A percentile compares a stretch with the other conserved stretches of the same genome.
phyloP scores from a whole-genome alignment of 2,888 invertebrate genomes.

The Campopleginae sp. region DNA sequence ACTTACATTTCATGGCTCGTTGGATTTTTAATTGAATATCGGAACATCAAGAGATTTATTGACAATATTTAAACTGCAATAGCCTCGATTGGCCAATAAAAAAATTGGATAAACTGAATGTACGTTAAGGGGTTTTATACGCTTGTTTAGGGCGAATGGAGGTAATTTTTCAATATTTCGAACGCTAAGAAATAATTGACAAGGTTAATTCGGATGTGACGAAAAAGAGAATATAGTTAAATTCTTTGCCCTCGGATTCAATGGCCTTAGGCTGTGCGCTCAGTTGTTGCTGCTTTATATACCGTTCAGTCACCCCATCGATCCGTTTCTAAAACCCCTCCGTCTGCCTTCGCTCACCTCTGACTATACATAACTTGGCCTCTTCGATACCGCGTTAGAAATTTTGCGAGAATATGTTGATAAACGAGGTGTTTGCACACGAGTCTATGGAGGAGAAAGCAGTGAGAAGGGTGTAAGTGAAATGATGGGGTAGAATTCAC shows the following conservation, averaged over 20 bases:
- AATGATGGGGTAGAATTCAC: not conserved
- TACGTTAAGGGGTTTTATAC: too few relatives aligned
- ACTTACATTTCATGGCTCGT: too few relatives aligned
- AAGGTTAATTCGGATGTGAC: not conserved
- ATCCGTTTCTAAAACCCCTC: constrained; percentile 46
- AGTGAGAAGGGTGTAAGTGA: not conserved
- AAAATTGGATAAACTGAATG: too few relatives aligned
- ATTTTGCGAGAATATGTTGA: constrained; percentile 21
- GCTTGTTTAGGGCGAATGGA: too few relatives aligned
- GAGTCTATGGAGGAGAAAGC: not conserved
- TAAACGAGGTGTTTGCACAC: constrained; percentile 5
- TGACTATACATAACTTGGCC: not conserved
- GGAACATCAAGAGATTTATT: too few relatives aligned
- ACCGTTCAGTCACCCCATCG: constrained; percentile 60
- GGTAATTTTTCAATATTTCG: too few relatives aligned
- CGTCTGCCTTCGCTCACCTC: constrained; percentile 3
- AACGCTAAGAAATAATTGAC: too few relatives aligned
- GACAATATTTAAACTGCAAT: too few relatives aligned
- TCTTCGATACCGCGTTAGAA: constrained; percentile 4
- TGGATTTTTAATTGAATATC: too few relatives aligned
- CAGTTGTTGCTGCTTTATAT: constrained; percentile 17
- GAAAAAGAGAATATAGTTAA: not conserved
- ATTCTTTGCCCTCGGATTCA: not conserved
- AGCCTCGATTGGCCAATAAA: too few relatives aligned
- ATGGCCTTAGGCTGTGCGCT: constrained; percentile 10